Evolutionary conservation across 2,113 vertebrate species (phyloP).

Genomic region (Gracilinanus agilis): DNA sequence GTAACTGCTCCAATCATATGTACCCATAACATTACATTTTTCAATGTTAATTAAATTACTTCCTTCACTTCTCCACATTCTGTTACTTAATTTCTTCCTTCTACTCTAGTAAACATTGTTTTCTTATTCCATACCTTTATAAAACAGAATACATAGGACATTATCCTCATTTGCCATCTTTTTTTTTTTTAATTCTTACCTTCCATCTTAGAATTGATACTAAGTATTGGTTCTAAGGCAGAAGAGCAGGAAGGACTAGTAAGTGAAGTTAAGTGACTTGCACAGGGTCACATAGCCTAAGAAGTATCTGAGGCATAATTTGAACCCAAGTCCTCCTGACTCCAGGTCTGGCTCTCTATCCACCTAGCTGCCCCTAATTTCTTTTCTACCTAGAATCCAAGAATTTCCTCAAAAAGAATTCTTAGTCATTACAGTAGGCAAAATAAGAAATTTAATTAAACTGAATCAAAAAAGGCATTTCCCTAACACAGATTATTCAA

Average conservation of each 20-base stretch:
- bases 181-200: background rate
- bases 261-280: no score
- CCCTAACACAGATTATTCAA: background rate
- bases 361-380: background rate
- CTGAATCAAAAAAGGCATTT: background rate
- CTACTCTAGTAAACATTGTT: background rate
- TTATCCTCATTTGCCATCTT: background rate
- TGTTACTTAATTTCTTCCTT: slow-evolving; percentile 29
- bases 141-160: background rate
- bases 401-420: background rate
- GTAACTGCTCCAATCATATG: background rate
- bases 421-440: background rate
- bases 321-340: no score
- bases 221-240: no score
- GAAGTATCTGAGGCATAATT: no score
- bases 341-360: no score
- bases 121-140: background rate
- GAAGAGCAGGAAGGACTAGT: no score
- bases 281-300: no score
- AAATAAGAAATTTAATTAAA: background rate
- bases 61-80: background rate
- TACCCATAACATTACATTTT: slow-evolving; percentile 27
- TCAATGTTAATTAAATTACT: slow-evolving; percentile 38
- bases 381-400: background rate
- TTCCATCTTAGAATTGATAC: no score